Base-by-base conservation (phyloP, 1,140 invertebrate genomes). In the Zeugodacus cucurbitae region DNA sequence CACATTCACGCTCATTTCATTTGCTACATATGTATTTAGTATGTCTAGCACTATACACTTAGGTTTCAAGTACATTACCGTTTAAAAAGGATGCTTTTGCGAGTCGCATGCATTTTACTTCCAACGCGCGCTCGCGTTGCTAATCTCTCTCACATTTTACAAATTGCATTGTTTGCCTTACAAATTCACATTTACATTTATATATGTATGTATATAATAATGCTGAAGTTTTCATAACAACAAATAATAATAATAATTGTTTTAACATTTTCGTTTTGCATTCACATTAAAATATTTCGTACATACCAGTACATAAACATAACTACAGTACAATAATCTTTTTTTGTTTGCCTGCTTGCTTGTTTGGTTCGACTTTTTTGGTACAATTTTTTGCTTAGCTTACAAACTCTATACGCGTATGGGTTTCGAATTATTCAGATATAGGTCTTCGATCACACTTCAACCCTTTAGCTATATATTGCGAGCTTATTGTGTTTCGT, bases 41-140 rank as follows among this genome's bases (percentile, higher is more conserved):
- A 87, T 59, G 85, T 34, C 54, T 87, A 87, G 22, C 41, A 82
- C 26, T 82, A 54, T 82, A 82, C 74, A 82, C 37, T 26, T 82
- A 82, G 48, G 41, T 41, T 82, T 82, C 74, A 82, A 82, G 74
- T 82, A 82, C 74, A 82, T 82, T 48, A 82, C 74, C 74, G 74
- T 48, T 82, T 82, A 41, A 54, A 82, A 82, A 82, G 74, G 74
- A 82, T 82, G 48, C 29, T 62, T 57, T 3, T n/a, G 74, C 74
- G 37, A 74, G 14, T 74, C 20, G 67, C 2, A 20, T 17, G 26
- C 20, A n/a, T 62, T 62, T 62, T 22, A 11, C 8, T 14, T n/a
- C 34, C 22, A 17, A 20, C 20, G 32, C 67, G 41, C 34, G 32
- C 67, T 74, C 34, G 48, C 48, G 2, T 32, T 74, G 41, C 67